Base-by-base conservation (phyloP, 2,888 invertebrate species). In the Orthosia gothica region DNA sequence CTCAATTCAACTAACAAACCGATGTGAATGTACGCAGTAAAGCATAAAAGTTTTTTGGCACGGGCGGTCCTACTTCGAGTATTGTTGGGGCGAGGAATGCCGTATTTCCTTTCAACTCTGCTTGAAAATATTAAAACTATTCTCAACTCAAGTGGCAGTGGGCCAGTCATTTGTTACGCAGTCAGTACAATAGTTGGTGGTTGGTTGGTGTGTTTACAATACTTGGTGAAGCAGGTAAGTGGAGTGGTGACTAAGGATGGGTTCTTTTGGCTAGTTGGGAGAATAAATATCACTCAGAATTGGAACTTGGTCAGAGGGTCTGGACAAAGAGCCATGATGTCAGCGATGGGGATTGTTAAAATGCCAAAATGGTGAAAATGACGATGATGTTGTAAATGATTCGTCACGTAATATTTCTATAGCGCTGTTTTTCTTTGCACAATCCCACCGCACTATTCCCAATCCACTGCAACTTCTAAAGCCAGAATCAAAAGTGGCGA, bases 1-100 rank as follows among this genome's bases (percentile, higher is more conserved):
- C 81, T 87, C 86, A 86, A 89, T 89, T 86, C 83, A 63, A 74
- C 87, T 91, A 93, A 92, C 89, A 90, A 91, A 91, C 88, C 87
- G 86, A 90, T 87, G 86, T 77, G 74, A 86, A 69, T 79, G 76
- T 83, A 86, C 79, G 86, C 75, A 83, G 85, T 85, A 88, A 87
- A 86, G 79, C 74, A 86, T 80, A 87, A 87, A 92, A 91, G 87
- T 93, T 92, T 92, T 91, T 92, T 92, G 92, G 92, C 91, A 92
- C 87, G 83, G 73, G 81, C 80, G 59, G 49, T 78, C 61, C 69
- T 72, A 79, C 76, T 86, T 76, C 32, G 57, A 20, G 77, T 74
- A 80, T 87, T 86, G 79, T 82, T 86, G 54, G 47, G 23, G 50
- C 47, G 68, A 68, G 73, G 83, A 83, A 80, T 79, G 78, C 87